Percentiles rank a stretch among this genome's conserved stretches.
phyloP scores from a whole-genome alignment of 2,888 invertebrate species.

The Opisthograptis luteolata region DNA sequence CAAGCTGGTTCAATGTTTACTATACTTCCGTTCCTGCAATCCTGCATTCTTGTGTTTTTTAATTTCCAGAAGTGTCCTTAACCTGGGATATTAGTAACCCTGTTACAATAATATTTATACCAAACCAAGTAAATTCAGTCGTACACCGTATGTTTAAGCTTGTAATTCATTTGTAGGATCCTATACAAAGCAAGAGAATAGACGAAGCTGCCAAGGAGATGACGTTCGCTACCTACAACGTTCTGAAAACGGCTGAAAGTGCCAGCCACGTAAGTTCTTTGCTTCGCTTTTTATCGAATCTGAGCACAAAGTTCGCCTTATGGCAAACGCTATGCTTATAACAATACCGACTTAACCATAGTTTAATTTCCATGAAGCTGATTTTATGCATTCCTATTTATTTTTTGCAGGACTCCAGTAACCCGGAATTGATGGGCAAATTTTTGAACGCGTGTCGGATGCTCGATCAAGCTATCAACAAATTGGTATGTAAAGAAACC shows the following conservation, averaged over 20 bases:
- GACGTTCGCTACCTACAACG: constrained; percentile 57
- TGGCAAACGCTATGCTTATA: too few species aligned
- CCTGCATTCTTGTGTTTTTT: too few species aligned
- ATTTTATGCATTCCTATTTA: not conserved
- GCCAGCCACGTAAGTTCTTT: constrained; percentile 49
- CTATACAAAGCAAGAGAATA: constrained; percentile 49
- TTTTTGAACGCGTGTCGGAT: constrained; percentile 55
- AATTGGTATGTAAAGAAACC: constrained; percentile 54
- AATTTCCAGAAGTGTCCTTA: too few species aligned
- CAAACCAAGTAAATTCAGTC: too few species aligned
- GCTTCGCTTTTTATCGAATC: not conserved
- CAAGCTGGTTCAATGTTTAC: too few species aligned
- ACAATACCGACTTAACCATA: too few species aligned
- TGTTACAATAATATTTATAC: too few species aligned
- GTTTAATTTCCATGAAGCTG: not conserved
- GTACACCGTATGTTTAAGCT: too few species aligned
- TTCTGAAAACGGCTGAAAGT: constrained; percentile 58
- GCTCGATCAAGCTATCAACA: constrained; percentile 60
- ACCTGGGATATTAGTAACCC: too few species aligned
- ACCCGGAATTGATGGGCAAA: constrained; percentile 45
- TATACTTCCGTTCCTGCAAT: too few species aligned
- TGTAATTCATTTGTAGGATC: constrained; percentile 47
- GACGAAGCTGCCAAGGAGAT: constrained; percentile 62
- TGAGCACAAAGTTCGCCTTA: too few species aligned
- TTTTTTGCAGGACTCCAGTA: constrained; percentile 48